Evolutionary conservation across 1,140 invertebrate genomes (phyloP).

Genomic region (Micrasema minimum): DNA sequence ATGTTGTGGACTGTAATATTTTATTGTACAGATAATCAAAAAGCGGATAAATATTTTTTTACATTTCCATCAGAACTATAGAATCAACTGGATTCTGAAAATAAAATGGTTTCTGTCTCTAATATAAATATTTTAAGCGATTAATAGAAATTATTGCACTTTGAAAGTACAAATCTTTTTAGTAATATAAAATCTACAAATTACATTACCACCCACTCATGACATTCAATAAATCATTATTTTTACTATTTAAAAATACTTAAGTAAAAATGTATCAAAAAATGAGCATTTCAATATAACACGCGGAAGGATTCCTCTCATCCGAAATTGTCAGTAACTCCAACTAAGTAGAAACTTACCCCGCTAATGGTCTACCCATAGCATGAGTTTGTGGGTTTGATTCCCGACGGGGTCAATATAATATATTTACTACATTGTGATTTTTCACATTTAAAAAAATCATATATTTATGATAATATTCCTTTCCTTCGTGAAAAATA

Average conservation of each 20-base stretch:
- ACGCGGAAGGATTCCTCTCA: constrained; percentile 6
- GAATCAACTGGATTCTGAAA: too few relatives aligned
- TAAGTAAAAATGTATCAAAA: constrained; percentile 45
- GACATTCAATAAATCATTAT: constrained; percentile 37
- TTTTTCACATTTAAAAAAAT: too few relatives aligned
- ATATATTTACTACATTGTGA: too few relatives aligned
- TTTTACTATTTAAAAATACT: constrained; percentile 36
- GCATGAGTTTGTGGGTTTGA: too few relatives aligned
- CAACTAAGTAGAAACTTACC: background rate
- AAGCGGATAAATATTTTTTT: too few relatives aligned
- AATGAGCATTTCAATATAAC: constrained; percentile 46
- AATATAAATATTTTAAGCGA: too few relatives aligned
- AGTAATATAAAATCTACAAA: constrained; percentile 15
- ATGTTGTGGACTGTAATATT: too few relatives aligned
- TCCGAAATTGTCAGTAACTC: background rate
- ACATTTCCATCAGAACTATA: too few relatives aligned
- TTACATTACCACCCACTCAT: constrained; percentile 39
- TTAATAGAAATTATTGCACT: constrained; percentile 12
- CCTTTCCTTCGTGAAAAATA: too few relatives aligned
- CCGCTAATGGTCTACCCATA: background rate
- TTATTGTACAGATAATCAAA: too few relatives aligned
- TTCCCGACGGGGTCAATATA: too few relatives aligned
- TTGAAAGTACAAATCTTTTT: background rate
- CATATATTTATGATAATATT: too few relatives aligned
- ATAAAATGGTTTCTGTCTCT: background rate